These are phyloP conservation scores for Rhinatrema bivittatum DNA, from an alignment of 2,797 vertebrate species.

Conservation along the genomic window DNA sequence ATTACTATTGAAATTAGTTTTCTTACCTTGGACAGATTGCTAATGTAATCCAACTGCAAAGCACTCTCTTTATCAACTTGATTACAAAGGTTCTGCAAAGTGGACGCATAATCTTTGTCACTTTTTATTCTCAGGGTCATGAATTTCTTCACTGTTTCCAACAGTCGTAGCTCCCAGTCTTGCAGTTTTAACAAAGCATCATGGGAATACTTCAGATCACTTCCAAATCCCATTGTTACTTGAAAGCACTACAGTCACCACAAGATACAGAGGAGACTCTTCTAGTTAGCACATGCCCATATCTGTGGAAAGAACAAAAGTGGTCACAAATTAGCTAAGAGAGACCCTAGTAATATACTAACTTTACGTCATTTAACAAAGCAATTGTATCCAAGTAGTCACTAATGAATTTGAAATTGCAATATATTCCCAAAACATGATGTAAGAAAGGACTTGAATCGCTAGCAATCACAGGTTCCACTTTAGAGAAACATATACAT, in stretches of 20 bases:
- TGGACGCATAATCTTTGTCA: slow-evolving; percentile 89
- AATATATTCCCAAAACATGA: too few species aligned
- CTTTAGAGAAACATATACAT: too few species aligned
- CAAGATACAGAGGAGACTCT: slow-evolving; percentile 28
- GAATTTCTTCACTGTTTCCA: slow-evolving; percentile 94
- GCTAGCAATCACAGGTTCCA: too few species aligned
- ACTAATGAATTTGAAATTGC: too few species aligned
- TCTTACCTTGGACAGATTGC: slow-evolving; percentile 87
- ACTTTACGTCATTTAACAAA: too few species aligned
- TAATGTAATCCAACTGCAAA: slow-evolving; percentile 76
- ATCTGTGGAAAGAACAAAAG: slow-evolving; percentile 29
- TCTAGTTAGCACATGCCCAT: slow-evolving; percentile 63
- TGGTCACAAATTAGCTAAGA: slow-evolving; percentile 2
- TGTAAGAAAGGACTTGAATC: too few species aligned
- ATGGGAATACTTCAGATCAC: slow-evolving; percentile 85
- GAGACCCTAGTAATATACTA: slow-evolving; percentile 1
- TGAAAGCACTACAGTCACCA: slow-evolving; percentile 55
- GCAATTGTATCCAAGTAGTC: too few species aligned
- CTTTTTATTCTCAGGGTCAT: slow-evolving; percentile 92
- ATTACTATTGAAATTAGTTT: slow-evolving; percentile 8
- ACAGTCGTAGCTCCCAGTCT: slow-evolving; percentile 90
- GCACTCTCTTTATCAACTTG: slow-evolving; percentile 86
- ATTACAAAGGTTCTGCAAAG: slow-evolving; percentile 89
- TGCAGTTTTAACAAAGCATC: slow-evolving; percentile 92
- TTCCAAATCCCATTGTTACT: slow-evolving; percentile 90